phyloP scores from a whole-genome alignment of 2,113 vertebrate genomes.

The Eurypyga helias region DNA sequence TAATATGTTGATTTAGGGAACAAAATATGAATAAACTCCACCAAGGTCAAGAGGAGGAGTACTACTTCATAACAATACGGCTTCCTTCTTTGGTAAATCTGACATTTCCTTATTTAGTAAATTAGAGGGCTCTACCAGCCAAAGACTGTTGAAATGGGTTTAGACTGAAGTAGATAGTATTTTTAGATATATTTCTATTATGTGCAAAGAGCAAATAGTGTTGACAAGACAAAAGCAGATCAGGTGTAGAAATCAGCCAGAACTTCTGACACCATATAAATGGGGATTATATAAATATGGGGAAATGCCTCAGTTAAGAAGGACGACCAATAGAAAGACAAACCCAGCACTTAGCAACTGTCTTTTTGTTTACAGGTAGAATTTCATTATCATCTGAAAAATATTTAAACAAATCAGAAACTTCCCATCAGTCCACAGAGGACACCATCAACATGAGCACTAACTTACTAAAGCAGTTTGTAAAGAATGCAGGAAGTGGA shows the following conservation, averaged over 20 bases:
- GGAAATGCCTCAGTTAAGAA: neutral
- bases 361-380: neutral
- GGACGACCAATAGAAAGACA: neutral
- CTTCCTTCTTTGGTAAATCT: neutral
- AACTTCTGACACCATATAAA: neutral
- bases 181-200: neutral
- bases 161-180: neutral
- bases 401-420: neutral
- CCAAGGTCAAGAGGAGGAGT: neutral
- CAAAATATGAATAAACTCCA: neutral
- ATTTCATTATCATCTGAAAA: neutral
- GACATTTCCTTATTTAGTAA: neutral
- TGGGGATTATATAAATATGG: neutral
- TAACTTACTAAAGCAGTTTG: neutral
- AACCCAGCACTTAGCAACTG: neutral
- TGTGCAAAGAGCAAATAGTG: neutral
- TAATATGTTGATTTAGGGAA: neutral
- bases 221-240: neutral
- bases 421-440: neutral
- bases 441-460: neutral
- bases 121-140: neutral
- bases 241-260: neutral
- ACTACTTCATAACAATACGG: neutral
- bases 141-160: neutral
- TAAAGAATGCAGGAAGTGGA: neutral